Conservation (phyloP, 2,797 vertebrate species). For the Rhincodon typus region DNA sequence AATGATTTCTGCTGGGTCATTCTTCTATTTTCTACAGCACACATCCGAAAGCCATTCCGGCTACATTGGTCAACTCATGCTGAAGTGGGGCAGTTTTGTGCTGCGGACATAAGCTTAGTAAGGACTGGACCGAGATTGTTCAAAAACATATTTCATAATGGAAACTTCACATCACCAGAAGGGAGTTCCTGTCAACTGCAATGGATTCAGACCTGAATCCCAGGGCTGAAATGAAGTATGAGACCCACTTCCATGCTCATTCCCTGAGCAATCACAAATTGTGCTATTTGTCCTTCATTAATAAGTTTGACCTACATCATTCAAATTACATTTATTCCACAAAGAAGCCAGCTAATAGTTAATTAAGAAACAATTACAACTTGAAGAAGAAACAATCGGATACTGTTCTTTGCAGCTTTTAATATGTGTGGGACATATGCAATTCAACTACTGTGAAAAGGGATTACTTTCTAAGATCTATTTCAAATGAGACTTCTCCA, state of each 20-base stretch:
- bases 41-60: background rate
- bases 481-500: background rate
- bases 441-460: slow-evolving; percentile 14
- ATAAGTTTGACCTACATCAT: background rate
- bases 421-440: slow-evolving; percentile 20
- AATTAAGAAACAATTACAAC: slow-evolving; percentile 9
- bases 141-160: background rate
- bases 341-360: slow-evolving; percentile 21
- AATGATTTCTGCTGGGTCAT: background rate
- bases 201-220: background rate
- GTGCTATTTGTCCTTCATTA: background rate
- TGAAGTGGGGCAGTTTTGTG: background rate
- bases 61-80: background rate
- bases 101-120: background rate
- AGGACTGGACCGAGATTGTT: background rate
- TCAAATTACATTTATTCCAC: background rate
- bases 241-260: background rate
- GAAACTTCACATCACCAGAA: background rate
- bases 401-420: slow-evolving; percentile 3
- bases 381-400: slow-evolving; percentile 3
- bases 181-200: background rate
- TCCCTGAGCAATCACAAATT: background rate
- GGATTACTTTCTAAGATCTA: slow-evolving; percentile 27
- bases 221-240: background rate
- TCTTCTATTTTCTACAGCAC: background rate